These are phyloP conservation scores for Diorhabda sublineata DNA, from an alignment of 1,140 invertebrate species.

Conservation along the genomic window DNA sequence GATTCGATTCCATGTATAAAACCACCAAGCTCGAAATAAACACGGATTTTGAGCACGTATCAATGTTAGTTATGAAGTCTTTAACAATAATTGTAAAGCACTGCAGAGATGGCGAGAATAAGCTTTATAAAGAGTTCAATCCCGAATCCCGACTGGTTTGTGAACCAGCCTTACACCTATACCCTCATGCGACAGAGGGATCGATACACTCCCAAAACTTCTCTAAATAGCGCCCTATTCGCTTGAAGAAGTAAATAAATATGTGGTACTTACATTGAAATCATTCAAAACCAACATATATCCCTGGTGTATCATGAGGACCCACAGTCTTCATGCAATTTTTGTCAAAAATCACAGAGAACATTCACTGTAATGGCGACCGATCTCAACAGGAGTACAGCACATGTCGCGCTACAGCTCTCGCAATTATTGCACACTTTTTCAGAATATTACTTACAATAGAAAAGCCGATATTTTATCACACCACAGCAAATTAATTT, in stretches of 20 bases:
- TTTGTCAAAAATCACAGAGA: slow-evolving; percentile 21
- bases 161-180: slow-evolving; percentile 38
- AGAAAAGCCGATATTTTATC: too few relatives aligned
- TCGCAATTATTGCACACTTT: not conserved
- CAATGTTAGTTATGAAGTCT: slow-evolving; percentile 21
- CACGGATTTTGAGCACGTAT: slow-evolving; percentile 24
- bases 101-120: slow-evolving; percentile 30
- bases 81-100: slow-evolving; percentile 28
- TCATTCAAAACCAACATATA: slow-evolving; percentile 42
- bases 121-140: slow-evolving; percentile 27
- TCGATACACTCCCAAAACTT: slow-evolving; percentile 44
- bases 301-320: slow-evolving; percentile 44
- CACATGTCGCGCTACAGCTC: slow-evolving; percentile 10
- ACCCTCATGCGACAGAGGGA: slow-evolving; percentile 44
- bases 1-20: slow-evolving; percentile 32
- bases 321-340: slow-evolving; percentile 47
- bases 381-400: not conserved
- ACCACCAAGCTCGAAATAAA: slow-evolving; percentile 22
- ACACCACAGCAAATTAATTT: too few relatives aligned
- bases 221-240: slow-evolving; percentile 35
- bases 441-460: not conserved
- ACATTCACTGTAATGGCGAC: slow-evolving; percentile 10
- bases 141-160: slow-evolving; percentile 32
- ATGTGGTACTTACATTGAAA: slow-evolving; percentile 44
- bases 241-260: slow-evolving; percentile 14